These are phyloP conservation scores for Ammospiza nelsoni DNA, from an alignment of 2,113 vertebrate genomes.

Conservation along the genomic window DNA sequence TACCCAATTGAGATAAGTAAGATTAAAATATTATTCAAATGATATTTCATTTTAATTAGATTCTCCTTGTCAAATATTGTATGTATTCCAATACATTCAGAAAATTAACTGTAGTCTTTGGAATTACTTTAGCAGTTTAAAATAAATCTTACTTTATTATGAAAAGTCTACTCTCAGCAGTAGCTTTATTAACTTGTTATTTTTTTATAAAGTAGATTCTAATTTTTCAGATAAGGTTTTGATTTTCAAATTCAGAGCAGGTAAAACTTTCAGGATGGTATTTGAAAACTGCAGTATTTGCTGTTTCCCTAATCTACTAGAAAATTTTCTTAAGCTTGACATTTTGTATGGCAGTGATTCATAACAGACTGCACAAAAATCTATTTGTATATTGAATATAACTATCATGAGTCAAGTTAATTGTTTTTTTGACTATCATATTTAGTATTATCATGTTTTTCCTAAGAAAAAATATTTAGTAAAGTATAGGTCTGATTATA, in stretches of 20 bases:
- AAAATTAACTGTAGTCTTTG: not conserved
- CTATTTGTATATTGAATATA: not conserved
- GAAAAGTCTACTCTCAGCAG: not conserved
- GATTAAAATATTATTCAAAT: not conserved
- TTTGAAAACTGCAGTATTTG: not conserved
- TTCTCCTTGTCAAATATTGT: not conserved
- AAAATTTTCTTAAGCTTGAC: not conserved
- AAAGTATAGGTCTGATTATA: not conserved
- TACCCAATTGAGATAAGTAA: not conserved
- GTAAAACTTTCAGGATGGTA: not conserved
- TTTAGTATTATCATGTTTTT: not conserved
- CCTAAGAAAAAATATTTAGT: not conserved
- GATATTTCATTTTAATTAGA: conserved; percentile 4
- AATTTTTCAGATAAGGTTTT: not conserved
- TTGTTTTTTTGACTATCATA: not conserved
- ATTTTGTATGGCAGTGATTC: not conserved
- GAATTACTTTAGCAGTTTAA: not conserved
- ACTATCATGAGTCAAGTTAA: not conserved
- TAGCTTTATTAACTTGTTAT: not conserved
- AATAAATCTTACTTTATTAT: not conserved
- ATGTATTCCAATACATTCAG: not conserved
- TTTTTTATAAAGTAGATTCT: not conserved
- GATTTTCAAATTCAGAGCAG: not conserved
- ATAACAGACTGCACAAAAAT: not conserved
- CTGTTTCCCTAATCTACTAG: not conserved